Evolutionary conservation across 2,888 invertebrate genomes (phyloP).

Genomic region (Volucella inflata): DNA sequence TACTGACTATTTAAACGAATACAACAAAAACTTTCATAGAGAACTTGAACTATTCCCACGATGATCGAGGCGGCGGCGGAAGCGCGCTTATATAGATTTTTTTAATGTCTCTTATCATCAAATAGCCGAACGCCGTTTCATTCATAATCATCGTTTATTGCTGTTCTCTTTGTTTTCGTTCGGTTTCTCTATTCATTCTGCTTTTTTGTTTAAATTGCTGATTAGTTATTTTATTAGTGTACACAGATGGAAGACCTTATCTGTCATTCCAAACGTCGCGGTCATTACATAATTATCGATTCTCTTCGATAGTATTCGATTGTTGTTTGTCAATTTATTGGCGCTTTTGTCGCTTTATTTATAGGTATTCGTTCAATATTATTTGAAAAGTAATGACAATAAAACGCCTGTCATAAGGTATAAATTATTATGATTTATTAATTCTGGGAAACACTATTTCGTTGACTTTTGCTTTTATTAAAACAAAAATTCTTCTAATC

Average conservation of each 20-base stretch:
- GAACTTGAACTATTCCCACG: conserved; percentile 64
- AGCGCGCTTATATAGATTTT: conserved; percentile 21
- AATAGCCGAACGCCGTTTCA: conserved; percentile 50
- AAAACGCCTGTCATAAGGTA: conserved; percentile 32
- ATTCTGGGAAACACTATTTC: conserved; percentile 4
- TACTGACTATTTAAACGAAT: conserved; percentile 10
- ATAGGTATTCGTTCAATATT: background rate
- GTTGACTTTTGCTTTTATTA: conserved; percentile 15
- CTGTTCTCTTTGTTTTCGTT: conserved; percentile 22
- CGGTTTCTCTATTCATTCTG: conserved; percentile 9
- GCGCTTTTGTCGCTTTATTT: conserved; percentile 20
- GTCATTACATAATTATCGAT: conserved; percentile 47
- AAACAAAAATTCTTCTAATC: background rate
- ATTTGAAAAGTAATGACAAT: conserved; percentile 4
- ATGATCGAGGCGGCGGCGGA: conserved; percentile 50
- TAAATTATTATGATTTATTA: conserved; percentile 53
- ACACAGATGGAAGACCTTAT: conserved; percentile 45
- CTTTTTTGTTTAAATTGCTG: conserved; percentile 34
- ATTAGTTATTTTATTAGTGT: conserved; percentile 62
- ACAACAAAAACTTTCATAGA: background rate
- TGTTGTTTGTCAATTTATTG: conserved; percentile 31
- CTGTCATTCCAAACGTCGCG: conserved; percentile 43
- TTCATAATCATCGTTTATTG: conserved; percentile 55
- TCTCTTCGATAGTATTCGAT: conserved; percentile 43
- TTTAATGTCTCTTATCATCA: conserved; percentile 56